These are phyloP conservation scores for Dipodomys spectabilis DNA, from an alignment of 2,113 vertebrate genomes.

Conservation along the genomic window DNA sequence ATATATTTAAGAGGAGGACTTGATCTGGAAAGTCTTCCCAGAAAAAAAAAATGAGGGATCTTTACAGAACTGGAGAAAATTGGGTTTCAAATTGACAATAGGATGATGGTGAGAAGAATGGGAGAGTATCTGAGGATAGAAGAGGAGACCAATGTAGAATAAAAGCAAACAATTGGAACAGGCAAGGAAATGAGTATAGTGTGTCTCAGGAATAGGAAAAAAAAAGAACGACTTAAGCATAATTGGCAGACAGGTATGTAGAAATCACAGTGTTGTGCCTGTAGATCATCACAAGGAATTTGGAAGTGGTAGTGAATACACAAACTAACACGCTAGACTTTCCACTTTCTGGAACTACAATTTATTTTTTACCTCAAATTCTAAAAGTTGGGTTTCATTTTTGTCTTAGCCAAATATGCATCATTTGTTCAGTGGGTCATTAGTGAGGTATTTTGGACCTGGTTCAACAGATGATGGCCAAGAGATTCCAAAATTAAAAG, in stretches of 20 bases:
- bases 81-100: neutral
- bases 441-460: slow-evolving; percentile 29
- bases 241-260: neutral
- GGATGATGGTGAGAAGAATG: too few relatives aligned
- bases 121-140: neutral
- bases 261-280: neutral
- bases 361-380: neutral
- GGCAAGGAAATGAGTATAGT: slow-evolving; percentile 3
- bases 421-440: slow-evolving; percentile 33
- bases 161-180: neutral
- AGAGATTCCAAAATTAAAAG: slow-evolving; percentile 7
- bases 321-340: slow-evolving; percentile 6
- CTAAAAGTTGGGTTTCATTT: slow-evolving; percentile 22
- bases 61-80: neutral
- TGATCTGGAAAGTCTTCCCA: slow-evolving; percentile 2
- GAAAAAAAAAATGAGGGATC: neutral
- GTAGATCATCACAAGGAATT: neutral
- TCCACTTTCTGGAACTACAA: neutral
- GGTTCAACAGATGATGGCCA: neutral
- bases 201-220: neutral
- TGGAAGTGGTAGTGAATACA: neutral
- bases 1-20: slow-evolving; percentile 9
- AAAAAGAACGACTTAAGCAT: neutral
- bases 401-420: slow-evolving; percentile 36
- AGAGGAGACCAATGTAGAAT: neutral